phyloP scores from a whole-genome alignment of 2,113 vertebrate genomes.

The Peromyscus maniculatus region DNA sequence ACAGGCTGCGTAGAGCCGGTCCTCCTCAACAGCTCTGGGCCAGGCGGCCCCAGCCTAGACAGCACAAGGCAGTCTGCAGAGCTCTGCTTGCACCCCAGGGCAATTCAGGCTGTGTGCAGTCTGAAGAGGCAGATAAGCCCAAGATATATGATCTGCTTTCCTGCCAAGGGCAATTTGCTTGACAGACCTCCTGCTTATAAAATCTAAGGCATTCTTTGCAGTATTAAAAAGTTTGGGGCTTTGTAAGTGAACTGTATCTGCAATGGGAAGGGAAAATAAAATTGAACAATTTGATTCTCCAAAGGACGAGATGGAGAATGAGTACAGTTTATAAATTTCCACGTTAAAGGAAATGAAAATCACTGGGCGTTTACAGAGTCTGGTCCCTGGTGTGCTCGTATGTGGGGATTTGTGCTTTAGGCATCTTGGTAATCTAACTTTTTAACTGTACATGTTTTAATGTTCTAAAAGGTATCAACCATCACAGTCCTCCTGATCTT shows the following conservation, averaged over 20 bases:
- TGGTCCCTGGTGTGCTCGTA: background rate
- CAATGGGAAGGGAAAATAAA: background rate
- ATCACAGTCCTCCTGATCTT: background rate
- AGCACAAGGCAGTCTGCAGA: background rate
- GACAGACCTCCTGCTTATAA: conserved; percentile 59
- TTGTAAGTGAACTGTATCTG: conserved; percentile 41
- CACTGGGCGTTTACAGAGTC: background rate
- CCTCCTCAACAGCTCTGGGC: background rate
- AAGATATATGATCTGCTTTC: conserved; percentile 71
- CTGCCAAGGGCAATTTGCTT: conserved; percentile 72
- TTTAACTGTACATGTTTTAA: background rate
- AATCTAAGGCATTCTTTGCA: conserved; percentile 48
- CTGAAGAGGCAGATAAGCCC: conserved; percentile 67
- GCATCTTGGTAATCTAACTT: background rate
- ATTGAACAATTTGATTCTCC: background rate
- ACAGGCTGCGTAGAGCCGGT: background rate
- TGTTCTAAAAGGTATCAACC: background rate
- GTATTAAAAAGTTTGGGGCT: conserved; percentile 53
- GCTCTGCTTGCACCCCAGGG: background rate
- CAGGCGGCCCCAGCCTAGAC: background rate
- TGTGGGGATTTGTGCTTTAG: background rate
- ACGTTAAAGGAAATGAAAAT: conserved; percentile 54
- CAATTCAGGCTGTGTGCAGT: background rate
- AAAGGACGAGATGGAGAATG: background rate
- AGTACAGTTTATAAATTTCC: background rate